These are phyloP conservation scores for Ophonus ardosiacus DNA, from an alignment of 2,888 invertebrate species.

Conservation along the genomic window DNA sequence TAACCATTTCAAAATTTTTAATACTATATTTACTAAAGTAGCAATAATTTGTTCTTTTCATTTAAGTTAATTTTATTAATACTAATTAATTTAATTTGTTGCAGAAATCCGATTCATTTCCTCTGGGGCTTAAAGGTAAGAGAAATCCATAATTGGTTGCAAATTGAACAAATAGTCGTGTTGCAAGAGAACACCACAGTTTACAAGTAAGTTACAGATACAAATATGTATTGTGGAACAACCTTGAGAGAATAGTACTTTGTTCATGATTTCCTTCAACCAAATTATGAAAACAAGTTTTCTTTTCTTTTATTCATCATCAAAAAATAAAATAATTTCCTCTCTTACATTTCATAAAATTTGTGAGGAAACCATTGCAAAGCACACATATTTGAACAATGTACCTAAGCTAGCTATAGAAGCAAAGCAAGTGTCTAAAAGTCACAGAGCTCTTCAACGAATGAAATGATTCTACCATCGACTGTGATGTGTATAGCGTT, in stretches of 20 bases:
- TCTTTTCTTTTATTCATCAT: too few species aligned
- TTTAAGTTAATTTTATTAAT: background rate
- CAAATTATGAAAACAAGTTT: background rate
- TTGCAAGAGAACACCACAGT: slow-evolving; percentile 30
- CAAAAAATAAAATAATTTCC: too few species aligned
- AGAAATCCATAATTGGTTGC: slow-evolving; percentile 47
- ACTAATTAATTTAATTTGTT: slow-evolving; percentile 1
- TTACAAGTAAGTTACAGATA: slow-evolving; percentile 18
- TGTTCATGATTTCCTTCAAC: slow-evolving; percentile 2
- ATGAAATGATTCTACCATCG: slow-evolving; percentile 20
- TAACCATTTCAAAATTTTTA: too few species aligned
- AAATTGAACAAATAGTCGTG: slow-evolving; percentile 13
- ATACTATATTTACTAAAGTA: too few species aligned
- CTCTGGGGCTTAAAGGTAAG: background rate
- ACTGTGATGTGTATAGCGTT: background rate
- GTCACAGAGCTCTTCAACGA: slow-evolving; percentile 5
- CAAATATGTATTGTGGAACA: slow-evolving; percentile 9
- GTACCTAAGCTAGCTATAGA: slow-evolving; percentile 29
- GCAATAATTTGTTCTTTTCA: too few species aligned
- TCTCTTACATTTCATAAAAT: background rate
- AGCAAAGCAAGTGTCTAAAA: slow-evolving; percentile 28
- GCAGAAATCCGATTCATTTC: background rate
- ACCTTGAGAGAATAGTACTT: background rate
- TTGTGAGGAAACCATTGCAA: background rate
- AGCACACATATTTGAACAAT: background rate